Evolutionary conservation across 2,888 invertebrate species (phyloP), one percentile per base, ranked within the genome.

Genomic region (Parochlus steinenii): DNA sequence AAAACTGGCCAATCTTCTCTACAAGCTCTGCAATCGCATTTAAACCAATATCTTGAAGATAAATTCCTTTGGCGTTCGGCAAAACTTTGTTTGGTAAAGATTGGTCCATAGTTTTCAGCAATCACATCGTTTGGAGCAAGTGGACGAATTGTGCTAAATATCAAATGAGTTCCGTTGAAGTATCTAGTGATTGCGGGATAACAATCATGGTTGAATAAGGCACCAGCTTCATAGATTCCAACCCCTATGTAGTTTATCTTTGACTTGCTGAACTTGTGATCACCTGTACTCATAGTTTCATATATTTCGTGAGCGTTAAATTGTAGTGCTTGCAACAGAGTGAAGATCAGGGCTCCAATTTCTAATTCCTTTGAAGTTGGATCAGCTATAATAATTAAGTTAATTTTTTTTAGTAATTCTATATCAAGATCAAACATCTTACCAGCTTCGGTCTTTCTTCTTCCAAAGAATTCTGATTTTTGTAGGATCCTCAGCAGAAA

Each of bases 221-320:
- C 74, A 1, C 76, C 78, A 0, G 75, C 74, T 1, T 77, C 72
- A 49, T 79, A 86, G 20, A 85, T 61, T 0, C 73, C 82, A 3
- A 81, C 73, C 0, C 76, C 77, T 11, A 73, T 61, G 47, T 73
- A 70, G 3, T 64, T 48, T 0, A 64, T 56, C 46, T 65, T 69
- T 15, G 69, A 63, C 2, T 31, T 34, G n/a, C 30, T 7, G 23
- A 59, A 64, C 28, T 50, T 49, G 45, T 65, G 64, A 38, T 68
- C 64, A 3, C 55, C 50, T 1, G 63, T 63, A 2, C 67, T 57
- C 6, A 69, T 48, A 0, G 74, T 76, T 49, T 81, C 79, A 45
- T 71, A 76, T 23, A 86, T 71, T 58, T 85, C 85, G 48, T 86
- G 85, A 1, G 83, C 83, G 51, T 86, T 86, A 54, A 83, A 86